A percentile compares a stretch with the other conserved stretches of the same genome.
phyloP scores from a whole-genome alignment of 1,140 invertebrate species.

The Ostrea edulis region DNA sequence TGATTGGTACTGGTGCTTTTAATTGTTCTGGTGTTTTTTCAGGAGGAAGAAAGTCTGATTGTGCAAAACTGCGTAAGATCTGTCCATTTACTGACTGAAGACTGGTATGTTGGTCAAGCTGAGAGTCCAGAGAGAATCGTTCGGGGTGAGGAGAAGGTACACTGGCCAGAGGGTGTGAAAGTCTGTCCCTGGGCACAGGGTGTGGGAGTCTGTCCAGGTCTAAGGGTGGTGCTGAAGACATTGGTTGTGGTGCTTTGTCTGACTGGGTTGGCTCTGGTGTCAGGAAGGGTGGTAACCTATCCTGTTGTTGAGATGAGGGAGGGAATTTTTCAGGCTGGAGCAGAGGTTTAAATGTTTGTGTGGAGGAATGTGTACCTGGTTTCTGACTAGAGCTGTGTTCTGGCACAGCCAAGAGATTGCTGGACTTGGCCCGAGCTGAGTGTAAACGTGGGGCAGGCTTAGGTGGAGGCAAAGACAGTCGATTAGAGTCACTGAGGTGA shows the following conservation, averaged over 20 bases:
- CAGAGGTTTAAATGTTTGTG: constrained; percentile 25
- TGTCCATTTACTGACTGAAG: neutral
- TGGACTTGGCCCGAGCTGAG: neutral
- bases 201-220: constrained; percentile 22
- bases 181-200: constrained; percentile 2
- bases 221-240: constrained; percentile 5
- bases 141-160: neutral
- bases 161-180: neutral
- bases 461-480: constrained; percentile 6
- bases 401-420: constrained; percentile 21
- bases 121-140: neutral
- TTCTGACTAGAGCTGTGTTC: constrained; percentile 43
- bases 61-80: neutral
- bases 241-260: constrained; percentile 12
- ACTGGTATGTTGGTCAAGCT: neutral
- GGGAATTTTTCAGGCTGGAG: constrained; percentile 38
- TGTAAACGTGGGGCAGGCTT: constrained; percentile 13
- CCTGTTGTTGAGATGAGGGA: constrained; percentile 26
- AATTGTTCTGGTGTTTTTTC: constrained; percentile 15
- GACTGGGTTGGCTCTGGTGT: neutral
- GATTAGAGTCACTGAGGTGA: constrained; percentile 4
- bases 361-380: constrained; percentile 27
- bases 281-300: neutral
- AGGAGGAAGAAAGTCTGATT: constrained; percentile 20
- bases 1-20: constrained; percentile 21